Evolutionary conservation across 2,797 vertebrate genomes (phyloP).

Genomic region (Phalanger gymnotis): DNA sequence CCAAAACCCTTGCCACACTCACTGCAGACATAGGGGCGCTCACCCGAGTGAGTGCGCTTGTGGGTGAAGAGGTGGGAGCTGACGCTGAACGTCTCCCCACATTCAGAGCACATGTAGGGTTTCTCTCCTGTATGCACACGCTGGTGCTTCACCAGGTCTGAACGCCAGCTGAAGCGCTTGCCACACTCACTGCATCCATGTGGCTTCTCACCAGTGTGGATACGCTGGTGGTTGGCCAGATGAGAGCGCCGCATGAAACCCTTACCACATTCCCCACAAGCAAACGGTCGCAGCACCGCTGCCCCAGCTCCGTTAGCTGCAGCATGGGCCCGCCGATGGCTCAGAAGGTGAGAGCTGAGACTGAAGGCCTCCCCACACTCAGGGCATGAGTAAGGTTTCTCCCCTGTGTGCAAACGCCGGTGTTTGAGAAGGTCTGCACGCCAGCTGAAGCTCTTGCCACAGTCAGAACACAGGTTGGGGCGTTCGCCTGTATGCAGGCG

Average conservation of each 20-base stretch:
- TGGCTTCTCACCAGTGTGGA: constrained; percentile 81
- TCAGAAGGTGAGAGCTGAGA: constrained; percentile 79
- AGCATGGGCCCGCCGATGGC: constrained; percentile 76
- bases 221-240: constrained; percentile 80
- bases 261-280: constrained; percentile 76
- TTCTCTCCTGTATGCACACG: constrained; percentile 81
- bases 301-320: constrained; percentile 53
- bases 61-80: constrained; percentile 83
- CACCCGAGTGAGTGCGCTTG: constrained; percentile 81
- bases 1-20: constrained; percentile 82
- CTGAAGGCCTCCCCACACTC: constrained; percentile 82
- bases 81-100: constrained; percentile 81
- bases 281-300: constrained; percentile 67
- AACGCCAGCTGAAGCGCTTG: constrained; percentile 82
- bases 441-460: constrained; percentile 82
- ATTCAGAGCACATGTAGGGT: constrained; percentile 81
- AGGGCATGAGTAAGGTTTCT: constrained; percentile 80
- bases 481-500: constrained; percentile 80
- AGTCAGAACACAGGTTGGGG: constrained; percentile 78
- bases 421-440: constrained; percentile 80
- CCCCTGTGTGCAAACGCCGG: constrained; percentile 80
- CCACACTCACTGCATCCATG: constrained; percentile 79
- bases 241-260: constrained; percentile 77
- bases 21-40: constrained; percentile 80
- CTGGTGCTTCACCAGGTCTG: constrained; percentile 81